phyloP scores from a whole-genome alignment of 2,888 invertebrate species.

The Notocelia uddmanniana region DNA sequence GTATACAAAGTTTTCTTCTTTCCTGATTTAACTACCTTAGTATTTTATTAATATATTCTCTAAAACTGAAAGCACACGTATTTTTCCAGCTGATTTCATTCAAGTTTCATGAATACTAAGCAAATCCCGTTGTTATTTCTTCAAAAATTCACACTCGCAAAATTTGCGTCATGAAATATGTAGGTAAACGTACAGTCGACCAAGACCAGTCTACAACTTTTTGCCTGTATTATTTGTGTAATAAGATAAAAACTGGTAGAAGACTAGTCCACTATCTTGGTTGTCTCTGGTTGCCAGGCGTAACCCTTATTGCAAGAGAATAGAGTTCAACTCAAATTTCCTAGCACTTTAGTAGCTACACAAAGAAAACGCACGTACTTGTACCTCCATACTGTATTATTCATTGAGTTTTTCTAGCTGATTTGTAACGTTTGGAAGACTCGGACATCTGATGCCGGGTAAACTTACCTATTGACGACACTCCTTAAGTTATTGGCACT shows the following conservation, averaged over 20 bases:
- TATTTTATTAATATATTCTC: background rate
- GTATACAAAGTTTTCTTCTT: background rate
- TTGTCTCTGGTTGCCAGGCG: too few relatives aligned
- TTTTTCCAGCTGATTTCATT: conserved; percentile 11
- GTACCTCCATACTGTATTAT: conserved; percentile 26
- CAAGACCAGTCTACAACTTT: too few relatives aligned
- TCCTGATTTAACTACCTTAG: background rate
- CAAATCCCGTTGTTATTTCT: conserved; percentile 7
- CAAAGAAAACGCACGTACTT: conserved; percentile 12
- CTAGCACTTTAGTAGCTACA: too few relatives aligned
- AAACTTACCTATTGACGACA: background rate
- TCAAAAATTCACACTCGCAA: conserved; percentile 31
- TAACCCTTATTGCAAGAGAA: too few relatives aligned
- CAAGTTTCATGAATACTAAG: conserved; percentile 34
- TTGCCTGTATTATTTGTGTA: too few relatives aligned
- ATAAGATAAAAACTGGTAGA: too few relatives aligned
- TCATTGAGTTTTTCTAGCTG: conserved; percentile 2
- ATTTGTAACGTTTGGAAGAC: conserved; percentile 18
- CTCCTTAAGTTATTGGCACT: background rate
- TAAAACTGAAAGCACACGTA: background rate
- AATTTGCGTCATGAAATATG: conserved; percentile 15
- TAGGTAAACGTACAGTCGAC: too few relatives aligned
- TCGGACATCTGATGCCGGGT: conserved; percentile 10
- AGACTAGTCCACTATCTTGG: too few relatives aligned
- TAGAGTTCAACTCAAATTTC: too few relatives aligned